Base-by-base conservation (phyloP, 64 coral and sea anemone genomes). In the Porites australiensis region DNA sequence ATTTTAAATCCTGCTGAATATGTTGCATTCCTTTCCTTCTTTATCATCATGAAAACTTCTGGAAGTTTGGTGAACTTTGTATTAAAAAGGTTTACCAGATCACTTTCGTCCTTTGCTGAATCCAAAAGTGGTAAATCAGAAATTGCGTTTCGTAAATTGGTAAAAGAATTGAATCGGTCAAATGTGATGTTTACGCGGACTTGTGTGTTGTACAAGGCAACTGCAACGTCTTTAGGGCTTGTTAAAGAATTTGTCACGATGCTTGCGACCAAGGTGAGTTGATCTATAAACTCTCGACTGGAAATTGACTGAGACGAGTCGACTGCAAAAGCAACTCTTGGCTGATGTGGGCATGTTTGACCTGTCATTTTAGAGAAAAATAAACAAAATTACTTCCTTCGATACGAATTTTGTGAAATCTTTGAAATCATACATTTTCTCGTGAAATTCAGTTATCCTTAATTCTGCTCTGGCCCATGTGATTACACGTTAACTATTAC, bases 251-350 rank as follows among this genome's bases (percentile, higher is more conserved):
- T 19, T 14, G 12, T 46, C 5, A 76, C 13, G 5, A 88, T 50
- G 12, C 18, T 21, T 18, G 20, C 8, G 58, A 88, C 70, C 45
- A 88, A 12, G 4, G 21, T 62, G 10, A 16, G 27, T 61, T 88
- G 71, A 49, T 76, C 70, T 49, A 50, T 21, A 54, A 88, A 88
- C 3, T 75, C 57, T 19, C 18, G 13, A 61, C 6, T 4, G 13
- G 50, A 75, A 46, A 74, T 75, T 74, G 44, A 55, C 43, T 77
- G 72, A 15, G 86, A 75, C 9, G 86, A 88, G 46, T 88, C 86
- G 50, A 88, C 14, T n/a, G 71, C 86, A 76, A 76, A 59, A 10
- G 55, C 86, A 18, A 76, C 61, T 11, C 71, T 74, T 18, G 72
- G 72, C 7, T 21, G 43, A 4, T 74, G 46, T 12, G 5, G 11